These are phyloP conservation scores for Gallinago jamesoni DNA, from an alignment of 2,113 vertebrate genomes.

Conservation along the genomic window DNA sequence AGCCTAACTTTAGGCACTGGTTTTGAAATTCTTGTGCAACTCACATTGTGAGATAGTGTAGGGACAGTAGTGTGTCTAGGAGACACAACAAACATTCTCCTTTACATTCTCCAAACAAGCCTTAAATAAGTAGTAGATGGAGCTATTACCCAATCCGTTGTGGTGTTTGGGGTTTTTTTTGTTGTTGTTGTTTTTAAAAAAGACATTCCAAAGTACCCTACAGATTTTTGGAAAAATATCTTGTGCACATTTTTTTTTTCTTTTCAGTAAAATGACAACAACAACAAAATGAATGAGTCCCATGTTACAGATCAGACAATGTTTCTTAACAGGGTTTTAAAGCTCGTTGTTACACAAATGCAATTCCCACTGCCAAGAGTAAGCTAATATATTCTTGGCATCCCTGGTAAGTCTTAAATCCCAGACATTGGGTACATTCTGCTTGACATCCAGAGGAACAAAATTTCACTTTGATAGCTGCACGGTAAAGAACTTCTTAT, in stretches of 20 bases:
- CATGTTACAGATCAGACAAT: slow-evolving; percentile 35
- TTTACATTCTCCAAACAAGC: background rate
- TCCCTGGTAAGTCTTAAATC: slow-evolving; percentile 23
- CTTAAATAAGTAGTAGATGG: background rate
- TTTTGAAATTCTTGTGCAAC: slow-evolving; percentile 40
- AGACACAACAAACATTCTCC: slow-evolving; percentile 28
- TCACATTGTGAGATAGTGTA: background rate
- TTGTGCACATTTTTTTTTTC: background rate
- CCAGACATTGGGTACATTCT: background rate
- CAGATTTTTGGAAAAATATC: background rate
- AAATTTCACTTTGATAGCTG: background rate
- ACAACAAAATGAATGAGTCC: slow-evolving; percentile 44
- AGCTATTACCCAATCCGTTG: background rate
- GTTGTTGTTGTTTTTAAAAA: background rate
- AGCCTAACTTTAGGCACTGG: background rate
- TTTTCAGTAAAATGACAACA: slow-evolving; percentile 16
- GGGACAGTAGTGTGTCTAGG: background rate
- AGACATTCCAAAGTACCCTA: slow-evolving; percentile 35
- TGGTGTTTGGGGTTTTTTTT: background rate
- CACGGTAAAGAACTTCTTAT: background rate
- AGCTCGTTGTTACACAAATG: slow-evolving; percentile 49
- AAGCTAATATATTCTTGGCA: slow-evolving; percentile 27
- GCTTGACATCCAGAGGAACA: background rate
- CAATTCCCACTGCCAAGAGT: slow-evolving; percentile 31
- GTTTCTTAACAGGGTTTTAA: slow-evolving; percentile 38